Conservation (phyloP, 2,797 vertebrate species). For the Sebastes cheni region DNA sequence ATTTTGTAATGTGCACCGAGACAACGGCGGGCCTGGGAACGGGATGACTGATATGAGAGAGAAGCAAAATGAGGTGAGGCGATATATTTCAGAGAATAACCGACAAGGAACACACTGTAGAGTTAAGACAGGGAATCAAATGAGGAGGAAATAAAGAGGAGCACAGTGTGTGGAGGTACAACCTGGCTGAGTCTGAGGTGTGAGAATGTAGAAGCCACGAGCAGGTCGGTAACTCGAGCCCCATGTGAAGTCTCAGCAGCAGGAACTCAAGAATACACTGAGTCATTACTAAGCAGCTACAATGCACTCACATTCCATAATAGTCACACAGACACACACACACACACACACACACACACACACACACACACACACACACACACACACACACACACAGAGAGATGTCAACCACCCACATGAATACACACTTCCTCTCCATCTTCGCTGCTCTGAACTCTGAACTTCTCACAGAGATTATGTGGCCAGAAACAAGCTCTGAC, state of each 20-base stretch:
- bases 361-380: background rate
- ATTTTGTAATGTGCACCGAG: slow-evolving; percentile 46
- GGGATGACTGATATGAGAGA: slow-evolving; percentile 1
- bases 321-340: slow-evolving; percentile 27
- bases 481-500: slow-evolving; percentile 35
- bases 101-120: background rate
- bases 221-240: slow-evolving; percentile 67
- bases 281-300: slow-evolving; percentile 53
- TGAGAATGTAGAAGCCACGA: slow-evolving; percentile 52
- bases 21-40: slow-evolving; percentile 68
- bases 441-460: background rate
- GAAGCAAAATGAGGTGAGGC: background rate
- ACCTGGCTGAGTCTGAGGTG: slow-evolving; percentile 30
- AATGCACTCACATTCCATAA: slow-evolving; percentile 45
- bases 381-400: background rate
- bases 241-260: slow-evolving; percentile 71
- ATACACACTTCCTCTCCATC: background rate
- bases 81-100: background rate
- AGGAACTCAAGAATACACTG: slow-evolving; percentile 59
- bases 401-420: no score
- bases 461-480: slow-evolving; percentile 66
- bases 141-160: background rate
- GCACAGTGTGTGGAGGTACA: background rate
- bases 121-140: background rate
- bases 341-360: background rate